These are phyloP conservation scores for Apis dorsata DNA, from an alignment of 1,140 invertebrate genomes.

Conservation along the genomic window DNA sequence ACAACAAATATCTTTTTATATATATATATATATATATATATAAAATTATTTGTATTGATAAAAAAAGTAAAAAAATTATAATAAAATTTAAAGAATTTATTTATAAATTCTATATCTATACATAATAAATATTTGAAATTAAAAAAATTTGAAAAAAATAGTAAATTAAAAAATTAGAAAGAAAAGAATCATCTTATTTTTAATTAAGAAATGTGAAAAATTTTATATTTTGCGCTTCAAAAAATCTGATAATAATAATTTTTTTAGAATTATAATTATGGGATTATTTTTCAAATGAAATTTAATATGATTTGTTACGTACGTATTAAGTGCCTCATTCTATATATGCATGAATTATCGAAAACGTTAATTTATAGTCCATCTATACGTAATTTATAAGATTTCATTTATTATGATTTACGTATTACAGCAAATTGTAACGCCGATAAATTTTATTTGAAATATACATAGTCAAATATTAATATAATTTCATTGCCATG, in stretches of 20 bases:
- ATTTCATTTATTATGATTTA: not conserved
- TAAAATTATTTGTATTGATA: not conserved
- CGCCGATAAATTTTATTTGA: slow-evolving; percentile 4
- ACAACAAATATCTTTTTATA: not conserved
- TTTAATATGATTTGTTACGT: not conserved
- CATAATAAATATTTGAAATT: not conserved
- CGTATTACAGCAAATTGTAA: not conserved
- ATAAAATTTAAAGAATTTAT: not conserved
- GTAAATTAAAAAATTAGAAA: too few relatives aligned
- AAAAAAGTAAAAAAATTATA: not conserved
- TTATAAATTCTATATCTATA: not conserved
- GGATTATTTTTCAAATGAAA: not conserved
- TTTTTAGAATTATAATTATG: too few relatives aligned
- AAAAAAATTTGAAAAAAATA: not conserved
- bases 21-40: not conserved
- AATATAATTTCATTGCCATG: not conserved
- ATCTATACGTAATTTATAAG: not conserved
- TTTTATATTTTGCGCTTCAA: not conserved
- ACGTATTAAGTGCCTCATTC: slow-evolving; percentile 24
- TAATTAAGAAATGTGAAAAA: not conserved
- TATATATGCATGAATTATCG: not conserved
- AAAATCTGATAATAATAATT: too few relatives aligned
- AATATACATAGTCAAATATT: slow-evolving; percentile 4
- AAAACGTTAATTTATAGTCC: not conserved
- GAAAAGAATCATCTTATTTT: not conserved